Conservation (phyloP, 2,888 invertebrate genomes). For the Epirrhoe tristata region DNA sequence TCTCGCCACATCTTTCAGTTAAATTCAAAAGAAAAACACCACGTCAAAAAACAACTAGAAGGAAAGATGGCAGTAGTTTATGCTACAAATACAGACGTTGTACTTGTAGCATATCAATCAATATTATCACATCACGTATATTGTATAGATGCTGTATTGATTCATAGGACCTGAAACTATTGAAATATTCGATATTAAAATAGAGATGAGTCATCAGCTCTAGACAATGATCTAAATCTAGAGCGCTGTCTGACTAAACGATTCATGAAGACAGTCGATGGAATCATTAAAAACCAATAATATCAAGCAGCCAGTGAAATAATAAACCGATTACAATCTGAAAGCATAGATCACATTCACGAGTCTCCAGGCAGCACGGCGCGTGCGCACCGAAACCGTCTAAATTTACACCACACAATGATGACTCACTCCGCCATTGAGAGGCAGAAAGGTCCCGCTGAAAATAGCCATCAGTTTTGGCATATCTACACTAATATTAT, state of each 20-base stretch:
- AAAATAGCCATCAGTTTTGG: constrained; percentile 62
- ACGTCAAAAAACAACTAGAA: no score
- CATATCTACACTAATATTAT: no score
- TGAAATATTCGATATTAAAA: background rate
- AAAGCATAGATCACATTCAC: constrained; percentile 29
- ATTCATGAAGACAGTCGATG: background rate
- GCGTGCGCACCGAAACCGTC: constrained; percentile 57
- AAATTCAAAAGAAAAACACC: no score
- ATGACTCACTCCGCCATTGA: constrained; percentile 72
- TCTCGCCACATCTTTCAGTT: no score
- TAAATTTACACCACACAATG: constrained; percentile 65
- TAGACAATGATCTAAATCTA: background rate
- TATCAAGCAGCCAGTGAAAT: constrained; percentile 20
- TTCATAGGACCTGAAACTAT: background rate
- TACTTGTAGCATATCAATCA: no score
- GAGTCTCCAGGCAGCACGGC: constrained; percentile 40
- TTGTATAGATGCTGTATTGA: no score
- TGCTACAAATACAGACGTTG: no score
- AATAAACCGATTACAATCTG: constrained; percentile 33
- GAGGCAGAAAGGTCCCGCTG: constrained; percentile 65
- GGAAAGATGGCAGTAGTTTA: no score
- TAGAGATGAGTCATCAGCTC: background rate
- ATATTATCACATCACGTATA: no score
- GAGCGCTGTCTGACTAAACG: background rate
- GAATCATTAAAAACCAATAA: background rate